Evolutionary conservation across 2,888 invertebrate species (phyloP), one percentile per base, ranked within the genome.

Genomic region (Nomada goodeniana): DNA sequence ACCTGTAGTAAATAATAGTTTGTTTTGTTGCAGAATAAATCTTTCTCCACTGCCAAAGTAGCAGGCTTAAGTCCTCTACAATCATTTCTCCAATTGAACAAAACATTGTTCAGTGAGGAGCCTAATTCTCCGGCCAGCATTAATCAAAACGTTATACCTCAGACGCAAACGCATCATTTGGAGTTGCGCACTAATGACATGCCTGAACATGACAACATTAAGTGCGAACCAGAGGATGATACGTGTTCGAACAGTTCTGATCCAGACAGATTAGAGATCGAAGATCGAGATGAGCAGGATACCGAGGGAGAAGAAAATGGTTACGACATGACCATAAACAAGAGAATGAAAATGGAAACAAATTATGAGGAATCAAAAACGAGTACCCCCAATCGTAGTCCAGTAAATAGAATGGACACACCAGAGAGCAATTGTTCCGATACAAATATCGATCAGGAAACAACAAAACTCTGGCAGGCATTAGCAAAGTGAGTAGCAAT

Each of bases 181-280:
- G 92, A 93, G 73, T 86, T 92, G 76, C 88, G 89, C 75, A 77
- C 88, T 71, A 89, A 87, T 63, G 89, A 91, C 63, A 78, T 85
- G 80, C 86, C 85, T 20, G 90, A 90, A 60, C 88, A 89, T 55
- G 91, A 89, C 76, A 90, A 87, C 82, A 85, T 92, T 63, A 93
- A 95, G 70, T 94, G 95, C 47, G 94, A 94, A 74, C 95, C 95
- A 85, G 95, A 95, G 61, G 95, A 95, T 91, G 96, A 96, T 90
- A 95, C 95, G 85, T 96, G 95, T 92, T 96, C 96, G 92, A 96
- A 96, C 91, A 96, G 96, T 86, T 96, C 97, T 0, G 97, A 97
- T 94, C 96, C 96, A 2, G 96, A 96, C 88, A 94, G 97, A 89
- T 94, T 97, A 89, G 96, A 97, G 90, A 96, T 97, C 93, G 96